A percentile compares a stretch with the other conserved stretches of the same genome.
Evolutionary conservation across 2,797 vertebrate species (phyloP).

Genomic region (Adrianichthys oophorus): DNA sequence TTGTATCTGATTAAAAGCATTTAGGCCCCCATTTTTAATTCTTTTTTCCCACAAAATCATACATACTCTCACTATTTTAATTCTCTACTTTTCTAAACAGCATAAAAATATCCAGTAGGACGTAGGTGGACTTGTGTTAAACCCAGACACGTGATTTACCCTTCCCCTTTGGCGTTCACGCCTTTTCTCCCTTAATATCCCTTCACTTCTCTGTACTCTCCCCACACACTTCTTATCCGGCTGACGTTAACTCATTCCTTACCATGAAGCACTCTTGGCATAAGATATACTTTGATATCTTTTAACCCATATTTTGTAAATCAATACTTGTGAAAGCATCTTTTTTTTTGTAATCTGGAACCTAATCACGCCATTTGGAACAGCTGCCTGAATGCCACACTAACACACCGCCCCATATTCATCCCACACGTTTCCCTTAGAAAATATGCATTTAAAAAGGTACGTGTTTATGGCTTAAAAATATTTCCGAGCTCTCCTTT

Average conservation of each 20-base stretch:
- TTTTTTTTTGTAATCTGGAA: constrained; percentile 47
- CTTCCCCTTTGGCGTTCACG: constrained; percentile 58
- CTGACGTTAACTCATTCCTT: constrained; percentile 67
- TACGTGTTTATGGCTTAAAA: constrained; percentile 12
- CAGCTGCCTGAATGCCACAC: constrained; percentile 5
- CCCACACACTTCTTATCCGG: constrained; percentile 53
- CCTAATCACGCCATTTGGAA: constrained; percentile 27
- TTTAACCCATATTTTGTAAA: background rate
- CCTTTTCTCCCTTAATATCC: constrained; percentile 70
- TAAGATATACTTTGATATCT: constrained; percentile 16
- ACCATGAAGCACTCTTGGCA: constrained; percentile 24
- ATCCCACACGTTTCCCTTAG: constrained; percentile 4
- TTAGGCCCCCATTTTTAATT: constrained; percentile 4
- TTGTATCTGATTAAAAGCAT: background rate
- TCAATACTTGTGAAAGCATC: constrained; percentile 45
- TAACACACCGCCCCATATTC: constrained; percentile 29
- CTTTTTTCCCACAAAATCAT: constrained; percentile 15
- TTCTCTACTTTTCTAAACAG: constrained; percentile 57
- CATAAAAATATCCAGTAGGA: constrained; percentile 56
- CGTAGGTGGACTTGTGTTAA: constrained; percentile 58
- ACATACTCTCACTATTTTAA: constrained; percentile 29
- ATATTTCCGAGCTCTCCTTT: constrained; percentile 26
- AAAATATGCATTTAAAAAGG: background rate
- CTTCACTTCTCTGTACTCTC: constrained; percentile 64
- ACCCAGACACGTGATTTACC: constrained; percentile 68